Base-by-base conservation (phyloP, 2,113 vertebrate species). In the Ailuropoda melanoleuca region DNA sequence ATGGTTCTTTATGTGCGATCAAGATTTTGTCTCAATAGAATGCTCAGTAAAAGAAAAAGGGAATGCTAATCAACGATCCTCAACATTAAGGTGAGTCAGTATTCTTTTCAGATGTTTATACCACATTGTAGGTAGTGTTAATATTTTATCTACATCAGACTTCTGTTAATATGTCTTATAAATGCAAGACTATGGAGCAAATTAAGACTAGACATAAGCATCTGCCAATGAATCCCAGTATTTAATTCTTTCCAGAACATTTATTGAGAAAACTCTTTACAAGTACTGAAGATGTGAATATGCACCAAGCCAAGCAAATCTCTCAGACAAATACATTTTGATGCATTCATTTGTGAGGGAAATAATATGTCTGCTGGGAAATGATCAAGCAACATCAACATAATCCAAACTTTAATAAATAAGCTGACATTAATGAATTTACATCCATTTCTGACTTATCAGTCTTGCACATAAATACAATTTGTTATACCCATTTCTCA, bases 401-500 rank as follows among this genome's bases (percentile, higher is more conserved):
- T 37, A 97, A 96, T 93, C 88, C 93, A 93, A 96, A 70, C 87
- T 90, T 82, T 93, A 95, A 97, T 97, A 97, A 97, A 97, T 68
- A 96, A 98, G 94, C 95, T 17, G 70, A 18, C 21, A 93, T 84
- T 78, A 92, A 70, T 60, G 88, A 74, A 91, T 85, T 55, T 66
- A 89, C 53, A 93, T 83, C 77, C 0, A 18, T 78, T 98, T 98
- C 94, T 86, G 78, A 90, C 62, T 98, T 95, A 39, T 86, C 96
- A 92, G 64, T 88, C 26, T 82, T 81, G 81, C 93, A 97, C 62
- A 98, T 75, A 97, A 2, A 58, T 92, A 97, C 81, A 77, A 96
- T 96, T 84, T 94, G 88, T 75, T 98, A 97, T 81, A 98, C 74
- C 92, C 96, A 97, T 97, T 97, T 97, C 94, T 78, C 68, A 90